Evolutionary conservation across 1,140 invertebrate genomes (phyloP).

Genomic region (Pseudoatta argentina): DNA sequence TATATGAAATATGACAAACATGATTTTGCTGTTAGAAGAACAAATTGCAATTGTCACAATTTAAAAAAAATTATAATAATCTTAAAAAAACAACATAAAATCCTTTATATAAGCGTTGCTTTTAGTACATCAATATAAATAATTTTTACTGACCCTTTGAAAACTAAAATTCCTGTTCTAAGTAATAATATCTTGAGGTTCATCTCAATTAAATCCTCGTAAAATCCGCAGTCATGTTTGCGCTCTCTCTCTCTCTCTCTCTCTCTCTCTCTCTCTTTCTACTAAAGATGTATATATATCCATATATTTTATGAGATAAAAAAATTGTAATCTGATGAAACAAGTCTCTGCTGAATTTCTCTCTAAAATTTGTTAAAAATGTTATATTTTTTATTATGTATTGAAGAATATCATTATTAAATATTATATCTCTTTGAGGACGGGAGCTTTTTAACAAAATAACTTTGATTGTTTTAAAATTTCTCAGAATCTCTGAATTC

Average conservation of each 20-base stretch:
- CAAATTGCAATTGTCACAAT: slow-evolving; percentile 5
- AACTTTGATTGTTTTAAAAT: too few species aligned
- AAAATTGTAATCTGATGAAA: neutral
- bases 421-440: neutral
- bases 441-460: too few species aligned
- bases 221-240: neutral
- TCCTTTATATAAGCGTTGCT: neutral
- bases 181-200: slow-evolving; percentile 33
- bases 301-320: neutral
- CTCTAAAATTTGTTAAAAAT: neutral
- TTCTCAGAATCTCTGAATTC: too few species aligned
- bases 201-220: slow-evolving; percentile 19
- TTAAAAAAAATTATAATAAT: slow-evolving; percentile 10
- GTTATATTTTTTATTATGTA: neutral
- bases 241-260: neutral
- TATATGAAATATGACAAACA: slow-evolving; percentile 26
- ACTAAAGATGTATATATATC: neutral
- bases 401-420: neutral
- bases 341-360: neutral
- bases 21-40: neutral
- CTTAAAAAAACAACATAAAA: neutral
- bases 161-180: neutral
- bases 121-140: neutral
- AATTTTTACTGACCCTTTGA: neutral
- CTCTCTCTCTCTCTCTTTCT: too few species aligned